A percentile compares a stretch with the other conserved stretches of the same genome.
Conservation (phyloP, 2,888 invertebrate species). For the Acanthosepion pharaonis region DNA sequence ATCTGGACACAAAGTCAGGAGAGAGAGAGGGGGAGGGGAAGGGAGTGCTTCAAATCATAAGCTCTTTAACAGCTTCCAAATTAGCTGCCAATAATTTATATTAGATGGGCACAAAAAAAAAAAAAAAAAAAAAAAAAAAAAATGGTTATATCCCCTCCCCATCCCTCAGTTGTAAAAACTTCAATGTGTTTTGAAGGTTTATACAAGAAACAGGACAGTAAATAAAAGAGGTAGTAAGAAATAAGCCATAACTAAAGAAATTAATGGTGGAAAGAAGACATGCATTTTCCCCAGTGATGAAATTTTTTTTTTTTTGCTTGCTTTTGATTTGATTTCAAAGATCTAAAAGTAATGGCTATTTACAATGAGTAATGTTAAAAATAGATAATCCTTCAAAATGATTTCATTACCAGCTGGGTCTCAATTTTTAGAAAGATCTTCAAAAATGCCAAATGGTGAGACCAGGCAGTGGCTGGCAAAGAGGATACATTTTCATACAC, state of each 20-base stretch:
- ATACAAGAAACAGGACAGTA: background rate
- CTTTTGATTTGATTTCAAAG: slow-evolving; percentile 20
- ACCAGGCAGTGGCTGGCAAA: too few species aligned
- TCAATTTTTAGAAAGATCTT: background rate
- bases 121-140: background rate
- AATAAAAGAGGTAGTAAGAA: background rate
- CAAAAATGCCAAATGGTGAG: too few species aligned
- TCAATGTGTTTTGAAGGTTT: background rate
- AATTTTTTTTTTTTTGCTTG: background rate
- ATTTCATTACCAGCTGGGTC: background rate
- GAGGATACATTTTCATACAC: too few species aligned
- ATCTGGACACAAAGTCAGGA: background rate
- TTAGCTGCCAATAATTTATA: background rate
- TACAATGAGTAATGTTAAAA: slow-evolving; percentile 42
- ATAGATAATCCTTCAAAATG: background rate
- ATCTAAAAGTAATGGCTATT: slow-evolving; percentile 41
- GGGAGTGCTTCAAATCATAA: background rate
- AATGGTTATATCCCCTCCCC: background rate
- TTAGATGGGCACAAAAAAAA: background rate
- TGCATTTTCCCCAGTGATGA: slow-evolving; percentile 8
- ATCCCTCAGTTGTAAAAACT: background rate
- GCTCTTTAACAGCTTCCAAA: background rate
- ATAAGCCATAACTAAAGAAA: background rate
- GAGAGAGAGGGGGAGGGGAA: background rate
- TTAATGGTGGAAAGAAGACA: slow-evolving; percentile 20